phyloP scores from a whole-genome alignment of 2,797 vertebrate genomes.

The Hemibagrus guttatus region DNA sequence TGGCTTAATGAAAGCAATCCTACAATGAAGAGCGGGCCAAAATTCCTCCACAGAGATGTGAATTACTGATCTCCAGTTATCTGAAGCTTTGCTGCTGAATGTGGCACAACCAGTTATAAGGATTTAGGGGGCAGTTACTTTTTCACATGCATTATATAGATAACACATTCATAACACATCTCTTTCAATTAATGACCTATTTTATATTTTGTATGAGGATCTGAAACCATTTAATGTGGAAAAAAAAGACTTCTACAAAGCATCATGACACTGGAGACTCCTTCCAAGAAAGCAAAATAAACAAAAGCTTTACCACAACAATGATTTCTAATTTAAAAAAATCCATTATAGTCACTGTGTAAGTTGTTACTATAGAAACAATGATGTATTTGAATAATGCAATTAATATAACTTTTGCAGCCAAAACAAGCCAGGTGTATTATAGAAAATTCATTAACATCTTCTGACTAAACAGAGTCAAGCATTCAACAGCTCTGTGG shows the following conservation, averaged over 20 bases:
- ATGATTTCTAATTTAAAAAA: background rate
- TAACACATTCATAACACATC: background rate
- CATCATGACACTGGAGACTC: background rate
- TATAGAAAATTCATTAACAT: background rate
- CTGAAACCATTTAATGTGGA: background rate
- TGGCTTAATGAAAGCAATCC: conserved; percentile 20
- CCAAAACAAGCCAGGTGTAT: background rate
- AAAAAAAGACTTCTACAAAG: background rate
- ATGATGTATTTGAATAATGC: background rate
- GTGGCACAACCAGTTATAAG: background rate
- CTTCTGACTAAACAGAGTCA: background rate
- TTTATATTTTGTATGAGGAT: background rate
- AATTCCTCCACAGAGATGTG: background rate
- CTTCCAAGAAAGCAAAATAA: background rate
- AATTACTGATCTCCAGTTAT: conserved; percentile 5
- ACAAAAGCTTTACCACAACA: background rate
- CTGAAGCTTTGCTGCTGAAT: background rate
- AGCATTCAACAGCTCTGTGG: background rate
- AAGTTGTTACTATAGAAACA: conserved; percentile 1
- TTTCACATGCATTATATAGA: background rate
- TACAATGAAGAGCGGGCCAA: background rate
- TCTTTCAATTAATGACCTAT: background rate
- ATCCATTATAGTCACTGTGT: background rate
- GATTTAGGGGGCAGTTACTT: background rate
- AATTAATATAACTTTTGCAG: background rate